Conservation (phyloP, 2,888 invertebrate genomes). For the Sisyra nigra region DNA sequence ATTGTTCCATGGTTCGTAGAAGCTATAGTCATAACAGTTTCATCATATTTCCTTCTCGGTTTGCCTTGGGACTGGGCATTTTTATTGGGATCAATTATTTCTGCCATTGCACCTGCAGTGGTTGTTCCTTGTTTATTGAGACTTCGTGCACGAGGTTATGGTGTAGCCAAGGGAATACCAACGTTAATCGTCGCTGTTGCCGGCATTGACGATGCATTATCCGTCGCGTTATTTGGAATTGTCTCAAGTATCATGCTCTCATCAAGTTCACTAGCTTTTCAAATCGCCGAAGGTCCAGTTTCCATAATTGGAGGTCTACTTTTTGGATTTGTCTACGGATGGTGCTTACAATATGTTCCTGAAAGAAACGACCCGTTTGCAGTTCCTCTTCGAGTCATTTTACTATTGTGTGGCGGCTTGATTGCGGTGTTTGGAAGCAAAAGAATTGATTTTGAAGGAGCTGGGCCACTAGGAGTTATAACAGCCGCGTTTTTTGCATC, state of each 20-base stretch:
- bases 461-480: slow-evolving; percentile 74
- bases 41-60: slow-evolving; percentile 54
- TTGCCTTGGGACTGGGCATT: slow-evolving; percentile 77
- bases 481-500: slow-evolving; percentile 69
- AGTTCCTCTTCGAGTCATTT: slow-evolving; percentile 60
- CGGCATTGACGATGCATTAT: slow-evolving; percentile 87
- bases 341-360: slow-evolving; percentile 65
- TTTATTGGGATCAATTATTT: slow-evolving; percentile 68
- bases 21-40: slow-evolving; percentile 48
- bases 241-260: slow-evolving; percentile 78
- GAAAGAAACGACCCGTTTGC: slow-evolving; percentile 68
- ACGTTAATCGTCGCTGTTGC: slow-evolving; percentile 90
- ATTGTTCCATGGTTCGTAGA: slow-evolving; percentile 77
- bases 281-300: slow-evolving; percentile 58
- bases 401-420: slow-evolving; percentile 68
- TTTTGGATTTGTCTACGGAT: slow-evolving; percentile 69
- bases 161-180: slow-evolving; percentile 88
- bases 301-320: slow-evolving; percentile 65
- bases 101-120: slow-evolving; percentile 93
- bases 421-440: slow-evolving; percentile 79
- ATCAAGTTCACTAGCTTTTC: slow-evolving; percentile 47
- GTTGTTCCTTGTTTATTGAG: slow-evolving; percentile 86
- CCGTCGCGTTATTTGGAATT: slow-evolving; percentile 87
- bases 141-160: slow-evolving; percentile 68
- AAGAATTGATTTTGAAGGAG: slow-evolving; percentile 51